Evolutionary conservation across 2,888 invertebrate genomes (phyloP).

Genomic region (Anorthoa munda): DNA sequence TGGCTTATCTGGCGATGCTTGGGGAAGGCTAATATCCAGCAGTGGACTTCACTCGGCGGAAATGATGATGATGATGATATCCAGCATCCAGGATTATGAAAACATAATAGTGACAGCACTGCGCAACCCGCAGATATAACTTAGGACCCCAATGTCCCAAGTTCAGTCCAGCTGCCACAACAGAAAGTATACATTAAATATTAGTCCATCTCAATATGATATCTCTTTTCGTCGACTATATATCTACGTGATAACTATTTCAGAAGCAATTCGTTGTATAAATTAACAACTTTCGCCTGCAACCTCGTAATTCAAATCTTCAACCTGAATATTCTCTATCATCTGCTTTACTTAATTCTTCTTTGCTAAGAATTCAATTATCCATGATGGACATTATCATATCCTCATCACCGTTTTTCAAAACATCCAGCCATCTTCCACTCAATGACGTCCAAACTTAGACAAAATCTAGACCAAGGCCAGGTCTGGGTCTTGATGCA

Average conservation of each 20-base stretch:
- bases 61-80: not conserved
- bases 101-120: too few relatives aligned
- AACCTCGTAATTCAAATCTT: not conserved
- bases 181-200: too few relatives aligned
- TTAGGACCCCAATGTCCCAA: not conserved
- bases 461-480: slow-evolving; percentile 59
- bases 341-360: not conserved
- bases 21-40: too few relatives aligned
- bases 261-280: not conserved
- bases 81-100: too few relatives aligned
- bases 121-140: not conserved
- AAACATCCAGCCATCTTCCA: not conserved
- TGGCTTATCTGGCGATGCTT: too few relatives aligned
- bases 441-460: slow-evolving; percentile 25
- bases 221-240: not conserved
- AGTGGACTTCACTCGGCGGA: too few relatives aligned
- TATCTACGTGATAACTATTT: not conserved
- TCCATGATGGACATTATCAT: too few relatives aligned
- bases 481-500: slow-evolving; percentile 23
- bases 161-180: not conserved
- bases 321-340: not conserved
- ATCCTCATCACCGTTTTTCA: slow-evolving; percentile 4
- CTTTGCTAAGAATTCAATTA: not conserved
- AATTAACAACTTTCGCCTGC: not conserved
- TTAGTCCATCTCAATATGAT: not conserved